phyloP scores from a whole-genome alignment of 2,888 invertebrate species.

The Ctena decussata region DNA sequence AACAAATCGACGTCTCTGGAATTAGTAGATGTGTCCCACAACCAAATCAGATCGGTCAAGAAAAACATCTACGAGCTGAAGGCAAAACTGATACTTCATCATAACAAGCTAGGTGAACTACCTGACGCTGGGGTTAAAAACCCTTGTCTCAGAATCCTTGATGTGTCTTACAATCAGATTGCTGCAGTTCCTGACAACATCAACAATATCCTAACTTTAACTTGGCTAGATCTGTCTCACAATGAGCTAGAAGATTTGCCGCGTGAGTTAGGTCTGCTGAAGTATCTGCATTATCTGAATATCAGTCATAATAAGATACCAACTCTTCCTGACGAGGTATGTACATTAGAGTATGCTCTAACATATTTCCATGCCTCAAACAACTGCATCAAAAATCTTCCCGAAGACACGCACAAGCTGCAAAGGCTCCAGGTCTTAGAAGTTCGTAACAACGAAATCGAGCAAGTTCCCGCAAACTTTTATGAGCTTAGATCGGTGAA shows the following conservation, averaged over 20 bases:
- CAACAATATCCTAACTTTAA: slow-evolving; percentile 81
- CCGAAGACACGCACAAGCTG: slow-evolving; percentile 79
- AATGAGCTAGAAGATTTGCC: slow-evolving; percentile 88
- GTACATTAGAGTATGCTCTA: slow-evolving; percentile 78
- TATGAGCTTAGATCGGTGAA: slow-evolving; percentile 77
- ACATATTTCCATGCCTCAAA: slow-evolving; percentile 76
- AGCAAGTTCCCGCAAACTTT: slow-evolving; percentile 80
- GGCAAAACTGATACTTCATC: slow-evolving; percentile 76
- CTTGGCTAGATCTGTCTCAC: slow-evolving; percentile 90
- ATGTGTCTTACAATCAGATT: slow-evolving; percentile 83
- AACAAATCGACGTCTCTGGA: slow-evolving; percentile 79
- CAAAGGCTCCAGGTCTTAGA: slow-evolving; percentile 78
- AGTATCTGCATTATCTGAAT: slow-evolving; percentile 88
- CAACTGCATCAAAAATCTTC: slow-evolving; percentile 79
- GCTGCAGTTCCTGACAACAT: slow-evolving; percentile 81
- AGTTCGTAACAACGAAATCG: slow-evolving; percentile 78
- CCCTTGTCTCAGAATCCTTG: slow-evolving; percentile 79
- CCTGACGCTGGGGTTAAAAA: slow-evolving; percentile 82
- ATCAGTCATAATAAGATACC: slow-evolving; percentile 93
- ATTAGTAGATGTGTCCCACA: slow-evolving; percentile 80
- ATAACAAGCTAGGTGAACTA: slow-evolving; percentile 81
- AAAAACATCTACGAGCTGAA: slow-evolving; percentile 85
- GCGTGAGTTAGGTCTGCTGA: slow-evolving; percentile 80
- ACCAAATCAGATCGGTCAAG: slow-evolving; percentile 80
- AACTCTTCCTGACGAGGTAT: slow-evolving; percentile 91